Evolutionary conservation across 2,113 vertebrate species (phyloP), one percentile per base, ranked within the genome.

Genomic region (Phyllopteryx taeniolatus): DNA sequence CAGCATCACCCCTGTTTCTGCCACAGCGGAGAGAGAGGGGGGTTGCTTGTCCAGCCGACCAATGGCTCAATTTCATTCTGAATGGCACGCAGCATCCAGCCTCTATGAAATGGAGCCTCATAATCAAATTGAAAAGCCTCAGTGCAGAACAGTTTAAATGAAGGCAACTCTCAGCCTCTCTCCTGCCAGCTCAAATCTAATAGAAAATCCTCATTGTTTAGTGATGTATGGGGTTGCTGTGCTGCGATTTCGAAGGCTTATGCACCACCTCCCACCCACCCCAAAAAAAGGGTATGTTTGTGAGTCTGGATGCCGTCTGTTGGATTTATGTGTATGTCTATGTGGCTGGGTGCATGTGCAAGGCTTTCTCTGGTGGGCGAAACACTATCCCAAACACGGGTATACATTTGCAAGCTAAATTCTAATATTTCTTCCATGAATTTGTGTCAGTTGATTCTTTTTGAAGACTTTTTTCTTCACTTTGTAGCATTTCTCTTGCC

Each of bases 51-150:
- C 68, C 79, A 71, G 71, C 75, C 59, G 67, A 79, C 74, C 74
- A 54, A 72, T 20, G 81, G 83, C 78, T 86, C 80, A 75, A 77
- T 85, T 85, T 85, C 73, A 85, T 80, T 79, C 73, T 79, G 80
- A 85, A 82, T 79, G 82, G 72, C 61, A 79, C 61, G 19, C 78
- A 46, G 82, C 76, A 85, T 87, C 81, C 75, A 68, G 80, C 72
- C 81, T 74, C 72, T 86, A 85, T 79, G 85, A 89, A 87, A 87
- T 78, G 83, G 85, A 86, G 86, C 86, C 87, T 87, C 80, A 80
- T 88, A 85, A 90, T 89, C 80, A 89, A 88, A 90, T 85, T 83
- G 86, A 90, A 89, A 91, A 83, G 86, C 87, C 80, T 85, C 81
- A 80, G 87, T 86, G 89, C 89, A 89, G 87, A 90, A 92, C 86